A percentile compares a stretch with the other conserved stretches of the same genome.
These are phyloP conservation scores for Sebastes cheni DNA, from an alignment of 2,797 vertebrate genomes.

Conservation along the genomic window DNA sequence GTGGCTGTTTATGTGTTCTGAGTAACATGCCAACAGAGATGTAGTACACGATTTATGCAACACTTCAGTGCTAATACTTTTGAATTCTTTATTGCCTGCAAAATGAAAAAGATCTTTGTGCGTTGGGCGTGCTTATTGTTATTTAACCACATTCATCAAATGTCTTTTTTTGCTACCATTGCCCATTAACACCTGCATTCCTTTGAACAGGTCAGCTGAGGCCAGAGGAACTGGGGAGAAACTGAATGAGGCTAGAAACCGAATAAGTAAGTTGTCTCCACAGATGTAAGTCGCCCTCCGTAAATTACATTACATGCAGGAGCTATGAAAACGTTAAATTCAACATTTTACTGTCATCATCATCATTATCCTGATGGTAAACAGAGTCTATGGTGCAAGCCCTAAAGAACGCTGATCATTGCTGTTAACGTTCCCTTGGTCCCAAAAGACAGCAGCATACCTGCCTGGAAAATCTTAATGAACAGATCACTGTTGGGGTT, in stretches of 20 bases:
- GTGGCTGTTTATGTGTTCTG: neutral
- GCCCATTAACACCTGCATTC: neutral
- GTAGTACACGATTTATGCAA: neutral
- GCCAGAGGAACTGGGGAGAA: constrained; percentile 88
- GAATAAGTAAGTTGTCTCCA: constrained; percentile 89
- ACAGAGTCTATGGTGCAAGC: constrained; percentile 1
- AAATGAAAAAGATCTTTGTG: neutral
- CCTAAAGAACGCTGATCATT: constrained; percentile 11
- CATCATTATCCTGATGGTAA: constrained; percentile 35
- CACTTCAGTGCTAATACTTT: neutral
- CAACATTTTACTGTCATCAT: constrained; percentile 4
- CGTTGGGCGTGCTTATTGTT: neutral
- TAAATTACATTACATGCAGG: constrained; percentile 14
- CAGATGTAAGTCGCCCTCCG: neutral
- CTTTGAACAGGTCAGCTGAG: constrained; percentile 86
- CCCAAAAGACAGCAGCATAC: constrained; percentile 13
- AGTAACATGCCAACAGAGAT: neutral
- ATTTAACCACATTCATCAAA: neutral
- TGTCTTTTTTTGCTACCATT: neutral
- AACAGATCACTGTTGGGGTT: constrained; percentile 42
- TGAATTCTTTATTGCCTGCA: neutral
- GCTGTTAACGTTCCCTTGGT: neutral
- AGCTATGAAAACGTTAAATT: constrained; percentile 27
- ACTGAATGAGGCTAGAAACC: constrained; percentile 83
- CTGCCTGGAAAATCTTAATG: constrained; percentile 46